A percentile compares a stretch with the other conserved stretches of the same genome.
phyloP scores from a whole-genome alignment of 1,140 invertebrate species.

The Drosophila virilis region DNA sequence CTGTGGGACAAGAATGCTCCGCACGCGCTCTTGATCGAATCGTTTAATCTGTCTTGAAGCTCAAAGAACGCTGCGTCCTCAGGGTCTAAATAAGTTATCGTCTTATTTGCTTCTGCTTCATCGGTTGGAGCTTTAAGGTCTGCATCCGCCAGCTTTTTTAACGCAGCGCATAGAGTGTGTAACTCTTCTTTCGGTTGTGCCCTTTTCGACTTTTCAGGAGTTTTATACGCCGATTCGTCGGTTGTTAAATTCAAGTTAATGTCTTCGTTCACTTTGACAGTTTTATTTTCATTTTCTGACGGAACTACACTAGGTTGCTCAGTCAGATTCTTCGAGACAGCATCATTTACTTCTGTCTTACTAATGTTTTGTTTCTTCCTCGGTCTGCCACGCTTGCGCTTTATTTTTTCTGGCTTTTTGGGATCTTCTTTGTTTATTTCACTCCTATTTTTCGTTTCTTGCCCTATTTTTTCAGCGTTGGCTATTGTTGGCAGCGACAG shows the following conservation, averaged over 20 bases:
- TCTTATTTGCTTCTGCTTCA: background rate
- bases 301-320: background rate
- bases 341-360: background rate
- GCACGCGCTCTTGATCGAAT: background rate
- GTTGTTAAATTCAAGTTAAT: background rate
- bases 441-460: background rate
- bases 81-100: background rate
- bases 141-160: no score
- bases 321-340: background rate
- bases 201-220: background rate
- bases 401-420: background rate
- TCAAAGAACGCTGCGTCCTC: background rate
- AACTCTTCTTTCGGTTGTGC: background rate
- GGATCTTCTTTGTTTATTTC: background rate
- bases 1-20: background rate
- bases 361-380: slow-evolving; percentile 5
- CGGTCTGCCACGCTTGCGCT: slow-evolving; percentile 34
- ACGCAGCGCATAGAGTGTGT: background rate
- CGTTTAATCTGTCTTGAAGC: background rate
- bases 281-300: background rate
- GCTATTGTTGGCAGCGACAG: background rate
- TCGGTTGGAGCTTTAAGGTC: background rate
- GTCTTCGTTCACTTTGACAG: background rate
- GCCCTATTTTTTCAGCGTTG: background rate
- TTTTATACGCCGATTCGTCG: background rate